A percentile compares a stretch with the other conserved stretches of the same genome.
phyloP scores from a whole-genome alignment of 2,113 vertebrate genomes.

The Promerops cafer region DNA sequence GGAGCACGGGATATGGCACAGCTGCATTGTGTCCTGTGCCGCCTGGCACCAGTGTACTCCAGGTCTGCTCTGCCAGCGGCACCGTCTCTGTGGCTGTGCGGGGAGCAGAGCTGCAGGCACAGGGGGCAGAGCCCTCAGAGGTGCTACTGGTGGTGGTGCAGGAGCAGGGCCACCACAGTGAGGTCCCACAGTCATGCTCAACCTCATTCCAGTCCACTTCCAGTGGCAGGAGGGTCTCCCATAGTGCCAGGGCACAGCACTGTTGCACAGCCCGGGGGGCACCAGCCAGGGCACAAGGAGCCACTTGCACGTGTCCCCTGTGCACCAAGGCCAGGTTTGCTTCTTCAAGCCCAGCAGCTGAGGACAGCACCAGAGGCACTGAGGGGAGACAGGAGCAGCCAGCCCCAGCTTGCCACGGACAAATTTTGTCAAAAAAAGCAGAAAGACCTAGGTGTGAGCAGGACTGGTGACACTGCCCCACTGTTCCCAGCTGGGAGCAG shows the following conservation, averaged over 20 bases:
- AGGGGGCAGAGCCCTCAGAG: background rate
- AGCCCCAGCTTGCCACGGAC: background rate
- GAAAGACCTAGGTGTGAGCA: background rate
- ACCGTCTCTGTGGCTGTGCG: accelerated
- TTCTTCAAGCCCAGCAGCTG: background rate
- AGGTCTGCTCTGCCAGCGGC: background rate
- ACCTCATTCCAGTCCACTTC: accelerated
- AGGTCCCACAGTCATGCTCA: background rate
- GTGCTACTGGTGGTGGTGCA: background rate
- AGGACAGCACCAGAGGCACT: background rate
- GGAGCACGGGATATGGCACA: background rate
- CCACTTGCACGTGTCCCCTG: background rate
- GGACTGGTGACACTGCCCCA: background rate
- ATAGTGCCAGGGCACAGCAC: background rate
- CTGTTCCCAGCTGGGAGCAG: background rate
- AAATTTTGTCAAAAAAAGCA: background rate
- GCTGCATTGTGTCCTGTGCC: background rate
- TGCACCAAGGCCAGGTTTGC: background rate
- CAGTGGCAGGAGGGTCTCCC: background rate
- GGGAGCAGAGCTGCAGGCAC: background rate
- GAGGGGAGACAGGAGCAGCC: background rate
- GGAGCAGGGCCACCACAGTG: background rate
- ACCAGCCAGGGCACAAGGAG: background rate
- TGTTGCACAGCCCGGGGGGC: accelerated
- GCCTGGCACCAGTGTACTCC: accelerated